Percentiles rank a stretch among this genome's conserved stretches.
These are phyloP conservation scores for Norana najaformis DNA, from an alignment of 2,888 invertebrate genomes.

Conservation along the genomic window DNA sequence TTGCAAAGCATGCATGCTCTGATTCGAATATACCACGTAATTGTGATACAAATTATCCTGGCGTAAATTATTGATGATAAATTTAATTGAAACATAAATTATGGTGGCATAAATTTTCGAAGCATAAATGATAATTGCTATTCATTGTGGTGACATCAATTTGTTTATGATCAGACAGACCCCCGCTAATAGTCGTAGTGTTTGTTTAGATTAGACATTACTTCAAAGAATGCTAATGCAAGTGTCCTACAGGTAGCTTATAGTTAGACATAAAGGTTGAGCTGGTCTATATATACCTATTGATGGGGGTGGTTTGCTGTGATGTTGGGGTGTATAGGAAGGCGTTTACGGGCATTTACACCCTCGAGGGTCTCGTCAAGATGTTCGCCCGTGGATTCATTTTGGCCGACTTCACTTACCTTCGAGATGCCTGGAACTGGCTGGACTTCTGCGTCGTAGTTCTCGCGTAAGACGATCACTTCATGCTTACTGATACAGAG, in stretches of 20 bases:
- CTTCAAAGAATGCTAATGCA: neutral
- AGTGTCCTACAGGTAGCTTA: neutral
- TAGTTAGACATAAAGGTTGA: neutral
- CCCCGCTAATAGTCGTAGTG: neutral
- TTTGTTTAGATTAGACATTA: neutral
- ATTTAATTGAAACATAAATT: neutral
- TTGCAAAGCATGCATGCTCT: neutral
- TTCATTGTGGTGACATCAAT: neutral
- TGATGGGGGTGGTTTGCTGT: too few species aligned
- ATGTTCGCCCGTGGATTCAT: slow-evolving; percentile 99
- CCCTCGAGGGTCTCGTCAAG: slow-evolving; percentile 98
- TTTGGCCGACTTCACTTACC: slow-evolving; percentile 98
- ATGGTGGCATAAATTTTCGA: neutral
- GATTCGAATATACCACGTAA: neutral
- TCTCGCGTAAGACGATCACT: slow-evolving; percentile 86
- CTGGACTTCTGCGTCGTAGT: slow-evolving; percentile 99
- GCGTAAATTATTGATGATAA: too few species aligned
- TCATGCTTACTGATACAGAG: neutral
- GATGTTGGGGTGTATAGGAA: slow-evolving; percentile 72
- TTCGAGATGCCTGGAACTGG: slow-evolving; percentile 99
- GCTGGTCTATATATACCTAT: too few species aligned
- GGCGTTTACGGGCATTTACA: slow-evolving; percentile 99
- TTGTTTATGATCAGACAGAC: neutral
- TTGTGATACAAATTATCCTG: too few species aligned
- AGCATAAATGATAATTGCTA: neutral